Base-by-base conservation (phyloP, 2,113 vertebrate genomes). In the Martes martes region DNA sequence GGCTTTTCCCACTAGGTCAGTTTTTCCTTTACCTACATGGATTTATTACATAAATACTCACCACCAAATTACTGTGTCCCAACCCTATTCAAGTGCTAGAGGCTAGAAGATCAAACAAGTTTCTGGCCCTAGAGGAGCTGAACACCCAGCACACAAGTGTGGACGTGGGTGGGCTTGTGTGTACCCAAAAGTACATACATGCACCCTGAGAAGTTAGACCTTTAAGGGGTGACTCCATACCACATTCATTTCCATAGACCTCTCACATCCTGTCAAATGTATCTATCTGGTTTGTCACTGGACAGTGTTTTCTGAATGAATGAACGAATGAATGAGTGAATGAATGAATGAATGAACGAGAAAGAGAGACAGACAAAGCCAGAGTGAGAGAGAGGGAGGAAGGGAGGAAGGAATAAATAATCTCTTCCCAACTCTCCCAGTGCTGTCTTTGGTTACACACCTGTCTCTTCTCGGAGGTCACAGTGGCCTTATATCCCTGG, bases 391-490 rank as follows among this genome's bases (percentile, higher is more conserved):
- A 24, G 3, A 55, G 14, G 24, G 0, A 39, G 28, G 6, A 10
- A 42, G 42, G 11, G n/a, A 69, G 74, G 59, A 24, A 45, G 59
- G 36, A 24, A 82, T 31, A 23, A 79, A 82, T 45, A 47, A 55
- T 81, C 59, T 95, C 73, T 61, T 61, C 55, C 26, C 59, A 31
- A 47, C 11, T 85, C 39, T 91, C 78, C 36, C 55, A 55, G 87
- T 67, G 59, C 80, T 65, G 80, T 76, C 76, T 11, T 55, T 65
- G 74, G 80, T 87, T 39, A 65, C 61, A 71, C 7, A 67, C 81
- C 76, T 89, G 65, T 91, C 93, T 98, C 94, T 63, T 91, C 71
- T 11, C n/a, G 69, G 91, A 96, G 81, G 59, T 74, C 91, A 63
- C 4, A 0, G 39, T 0, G 11, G 81, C 76, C 94, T 96, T 96